Conservation (phyloP, 2,113 vertebrate genomes). For the Sarotherodon lohbergeri region DNA sequence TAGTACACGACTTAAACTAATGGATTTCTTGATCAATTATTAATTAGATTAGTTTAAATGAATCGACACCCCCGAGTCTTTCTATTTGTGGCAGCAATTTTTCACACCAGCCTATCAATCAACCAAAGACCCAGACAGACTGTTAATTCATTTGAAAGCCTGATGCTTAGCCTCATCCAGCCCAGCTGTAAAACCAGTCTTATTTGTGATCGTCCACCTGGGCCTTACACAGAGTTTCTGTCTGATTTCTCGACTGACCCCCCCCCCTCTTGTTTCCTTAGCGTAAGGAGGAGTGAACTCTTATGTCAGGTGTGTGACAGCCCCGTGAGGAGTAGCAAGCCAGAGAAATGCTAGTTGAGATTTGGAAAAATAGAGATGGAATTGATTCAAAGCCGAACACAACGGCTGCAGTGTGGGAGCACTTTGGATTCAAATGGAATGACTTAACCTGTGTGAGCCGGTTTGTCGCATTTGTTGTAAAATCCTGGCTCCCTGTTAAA, state of each 20-base stretch:
- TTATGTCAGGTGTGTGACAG: not conserved
- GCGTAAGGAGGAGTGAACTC: not conserved
- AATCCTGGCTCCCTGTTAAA: not conserved
- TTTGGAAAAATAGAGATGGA: not conserved
- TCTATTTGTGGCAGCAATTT: not conserved
- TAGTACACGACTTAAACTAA: not conserved
- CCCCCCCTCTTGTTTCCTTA: not conserved
- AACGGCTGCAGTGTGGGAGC: not conserved
- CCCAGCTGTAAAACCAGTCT: not conserved
- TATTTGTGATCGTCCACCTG: not conserved
- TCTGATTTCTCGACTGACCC: not conserved
- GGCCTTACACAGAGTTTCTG: not conserved
- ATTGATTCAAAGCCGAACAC: rapidly evolving
- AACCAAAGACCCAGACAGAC: not conserved
- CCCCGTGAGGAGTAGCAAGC: not conserved
- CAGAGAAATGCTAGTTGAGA: not conserved
- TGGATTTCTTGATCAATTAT: too few species aligned
- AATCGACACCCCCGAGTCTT: not conserved
- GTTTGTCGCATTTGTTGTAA: not conserved
- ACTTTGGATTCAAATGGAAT: rapidly evolving
- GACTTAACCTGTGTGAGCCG: not conserved
- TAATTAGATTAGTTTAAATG: not conserved
- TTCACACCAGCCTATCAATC: not conserved
- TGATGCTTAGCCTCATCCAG: not conserved
- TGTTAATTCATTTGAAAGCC: not conserved